A percentile compares a stretch with the other conserved stretches of the same genome.
Conservation (phyloP, 2,797 vertebrate genomes). For the Microctenopoma lineatum region DNA sequence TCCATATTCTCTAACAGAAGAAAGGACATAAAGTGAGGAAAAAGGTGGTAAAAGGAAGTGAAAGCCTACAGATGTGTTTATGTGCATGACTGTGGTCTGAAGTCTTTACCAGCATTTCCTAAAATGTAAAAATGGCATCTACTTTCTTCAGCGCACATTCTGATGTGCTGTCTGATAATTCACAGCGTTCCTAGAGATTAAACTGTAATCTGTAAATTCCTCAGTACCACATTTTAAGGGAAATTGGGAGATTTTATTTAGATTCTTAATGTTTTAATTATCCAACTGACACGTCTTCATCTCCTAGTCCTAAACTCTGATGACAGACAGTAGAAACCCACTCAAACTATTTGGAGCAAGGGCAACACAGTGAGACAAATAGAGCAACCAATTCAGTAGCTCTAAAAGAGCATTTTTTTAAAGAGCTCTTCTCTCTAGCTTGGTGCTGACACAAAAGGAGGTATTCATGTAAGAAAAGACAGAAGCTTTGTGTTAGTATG, state of each 20-base stretch:
- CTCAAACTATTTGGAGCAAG: conserved; percentile 61
- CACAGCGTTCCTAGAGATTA: conserved; percentile 46
- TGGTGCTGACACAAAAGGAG: conserved; percentile 69
- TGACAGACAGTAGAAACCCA: conserved; percentile 57
- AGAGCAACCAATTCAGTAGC: conserved; percentile 63
- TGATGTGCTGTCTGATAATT: conserved; percentile 26
- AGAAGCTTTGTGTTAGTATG: conserved; percentile 67
- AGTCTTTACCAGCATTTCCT: conserved; percentile 23
- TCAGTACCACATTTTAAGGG: conserved; percentile 42
- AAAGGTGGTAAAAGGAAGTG: conserved; percentile 36
- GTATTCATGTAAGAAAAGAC: conserved; percentile 77
- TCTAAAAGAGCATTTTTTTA: conserved; percentile 45
- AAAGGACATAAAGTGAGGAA: background rate
- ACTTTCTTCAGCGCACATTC: conserved; percentile 14
- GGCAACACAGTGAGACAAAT: conserved; percentile 70
- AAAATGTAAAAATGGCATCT: conserved; percentile 33
- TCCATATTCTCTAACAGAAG: conserved; percentile 9
- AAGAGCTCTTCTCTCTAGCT: conserved; percentile 59
- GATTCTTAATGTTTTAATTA: conserved; percentile 52
- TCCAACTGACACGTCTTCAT: conserved; percentile 33
- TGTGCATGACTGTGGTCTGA: conserved; percentile 11
- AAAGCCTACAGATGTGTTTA: conserved; percentile 20
- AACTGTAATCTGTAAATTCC: conserved; percentile 66
- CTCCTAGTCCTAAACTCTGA: conserved; percentile 52
- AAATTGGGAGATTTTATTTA: conserved; percentile 33